Percentiles rank a stretch among this genome's conserved stretches.
These are phyloP conservation scores for Scaptomyza parva DNA, from an alignment of 2,888 invertebrate genomes.

Conservation along the genomic window DNA sequence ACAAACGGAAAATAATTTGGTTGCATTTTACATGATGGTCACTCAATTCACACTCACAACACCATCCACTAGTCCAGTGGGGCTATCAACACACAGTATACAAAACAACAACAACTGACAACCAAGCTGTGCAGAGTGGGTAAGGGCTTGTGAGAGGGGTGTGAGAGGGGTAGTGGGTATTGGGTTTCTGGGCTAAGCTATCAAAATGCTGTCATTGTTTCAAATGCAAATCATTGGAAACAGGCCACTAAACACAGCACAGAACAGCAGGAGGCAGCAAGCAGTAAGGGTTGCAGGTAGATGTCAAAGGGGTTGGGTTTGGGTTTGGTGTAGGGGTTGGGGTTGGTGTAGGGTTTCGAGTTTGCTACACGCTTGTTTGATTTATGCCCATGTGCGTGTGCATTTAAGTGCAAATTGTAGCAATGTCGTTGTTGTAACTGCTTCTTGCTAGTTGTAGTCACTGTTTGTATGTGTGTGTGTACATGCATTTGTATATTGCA, in stretches of 20 bases:
- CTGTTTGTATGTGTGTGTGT: conserved; percentile 3
- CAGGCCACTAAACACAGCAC: conserved; percentile 56
- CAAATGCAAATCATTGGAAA: conserved; percentile 71
- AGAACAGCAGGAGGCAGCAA: background rate
- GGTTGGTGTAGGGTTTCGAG: background rate
- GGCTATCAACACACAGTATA: conserved; percentile 12
- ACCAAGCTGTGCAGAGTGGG: conserved; percentile 32
- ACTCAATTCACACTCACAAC: conserved; percentile 43
- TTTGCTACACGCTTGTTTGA: conserved; percentile 57
- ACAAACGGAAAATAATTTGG: conserved; percentile 62
- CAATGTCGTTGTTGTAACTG: conserved; percentile 31
- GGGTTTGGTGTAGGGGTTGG: background rate
- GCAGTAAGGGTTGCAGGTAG: background rate
- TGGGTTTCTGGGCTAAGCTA: conserved; percentile 36
- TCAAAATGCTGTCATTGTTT: conserved; percentile 68
- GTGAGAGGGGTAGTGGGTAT: conserved; percentile 8
- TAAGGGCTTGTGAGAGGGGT: background rate
- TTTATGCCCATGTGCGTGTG: conserved; percentile 68
- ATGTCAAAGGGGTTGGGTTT: background rate
- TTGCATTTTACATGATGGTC: conserved; percentile 54
- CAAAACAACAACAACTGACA: conserved; percentile 28
- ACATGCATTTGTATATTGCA: conserved; percentile 68
- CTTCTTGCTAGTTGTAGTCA: conserved; percentile 6
- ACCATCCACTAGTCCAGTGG: conserved; percentile 1
- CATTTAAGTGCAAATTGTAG: conserved; percentile 76